Percentiles rank a stretch among this genome's conserved stretches.
Evolutionary conservation across 2,888 invertebrate species (phyloP).

Genomic region (Phrixothrix hirtus): DNA sequence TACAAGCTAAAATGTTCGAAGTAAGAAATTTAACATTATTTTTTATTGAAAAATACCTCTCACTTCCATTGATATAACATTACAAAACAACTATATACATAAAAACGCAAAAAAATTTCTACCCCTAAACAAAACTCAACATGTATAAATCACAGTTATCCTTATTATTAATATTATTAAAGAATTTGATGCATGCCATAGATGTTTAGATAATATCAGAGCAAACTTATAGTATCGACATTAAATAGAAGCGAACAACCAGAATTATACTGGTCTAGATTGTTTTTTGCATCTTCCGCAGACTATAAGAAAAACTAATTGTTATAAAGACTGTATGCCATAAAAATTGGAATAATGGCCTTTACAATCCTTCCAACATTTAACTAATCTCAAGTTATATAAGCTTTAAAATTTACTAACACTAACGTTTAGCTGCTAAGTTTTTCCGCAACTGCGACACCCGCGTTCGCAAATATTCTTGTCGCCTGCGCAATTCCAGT

Average conservation of each 20-base stretch:
- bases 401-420: too few species aligned
- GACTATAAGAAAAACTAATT: too few species aligned
- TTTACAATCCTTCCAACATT: too few species aligned
- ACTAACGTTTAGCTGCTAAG: conserved; percentile 55
- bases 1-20: conserved; percentile 19
- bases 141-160: conserved; percentile 41
- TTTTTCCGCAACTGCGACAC: conserved; percentile 64
- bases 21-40: conserved; percentile 9
- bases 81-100: conserved; percentile 26
- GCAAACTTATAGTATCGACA: too few species aligned
- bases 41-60: conserved; percentile 8
- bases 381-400: too few species aligned
- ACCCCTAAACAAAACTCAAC: conserved; percentile 29
- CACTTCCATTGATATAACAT: conserved; percentile 12
- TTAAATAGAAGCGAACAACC: too few species aligned
- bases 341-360: conserved; percentile 2
- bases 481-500: conserved; percentile 62
- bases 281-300: too few species aligned
- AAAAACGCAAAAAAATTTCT: conserved; percentile 21
- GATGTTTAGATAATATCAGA: conserved; percentile 10
- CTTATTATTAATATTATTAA: conserved; percentile 28
- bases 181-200: conserved; percentile 14
- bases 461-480: conserved; percentile 66
- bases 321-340: too few species aligned
- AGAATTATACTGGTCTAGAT: too few species aligned